phyloP scores from a whole-genome alignment of 1,140 invertebrate genomes.

The Cheumatopsyche charites region DNA sequence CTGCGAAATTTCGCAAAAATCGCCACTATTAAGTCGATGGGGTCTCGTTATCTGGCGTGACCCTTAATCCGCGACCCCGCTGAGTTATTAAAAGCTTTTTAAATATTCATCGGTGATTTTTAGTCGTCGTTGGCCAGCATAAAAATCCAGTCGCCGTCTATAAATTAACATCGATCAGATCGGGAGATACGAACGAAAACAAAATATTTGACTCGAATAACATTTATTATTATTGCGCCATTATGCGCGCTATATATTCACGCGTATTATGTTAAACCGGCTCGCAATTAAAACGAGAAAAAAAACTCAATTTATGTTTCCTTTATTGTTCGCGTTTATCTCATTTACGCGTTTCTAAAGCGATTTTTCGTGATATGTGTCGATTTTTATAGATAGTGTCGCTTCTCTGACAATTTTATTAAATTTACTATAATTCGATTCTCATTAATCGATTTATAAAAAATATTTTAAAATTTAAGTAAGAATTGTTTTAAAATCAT shows the following conservation, averaged over 20 bases:
- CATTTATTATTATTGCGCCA: conserved; percentile 30
- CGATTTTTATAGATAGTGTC: conserved; percentile 12
- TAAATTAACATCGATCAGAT: conserved; percentile 12
- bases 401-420: not conserved
- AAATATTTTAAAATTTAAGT: too few species aligned
- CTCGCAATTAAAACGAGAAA: conserved; percentile 30
- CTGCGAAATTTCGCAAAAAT: too few species aligned
- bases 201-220: conserved; percentile 10
- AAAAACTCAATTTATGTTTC: conserved; percentile 33
- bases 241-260: conserved; percentile 15
- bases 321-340: conserved; percentile 24
- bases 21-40: too few species aligned
- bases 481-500: too few species aligned
- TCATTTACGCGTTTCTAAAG: conserved; percentile 4
- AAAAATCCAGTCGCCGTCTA: not conserved
- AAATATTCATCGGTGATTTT: conserved; percentile 15
- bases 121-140: too few species aligned
- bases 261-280: not conserved
- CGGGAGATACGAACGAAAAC: not conserved
- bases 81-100: conserved; percentile 11
- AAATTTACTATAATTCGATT: not conserved
- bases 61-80: conserved; percentile 6
- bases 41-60: conserved; percentile 21
- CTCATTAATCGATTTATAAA: too few species aligned
- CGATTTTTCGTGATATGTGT: not conserved